Percentiles rank a stretch among this genome's conserved stretches.
Conservation (phyloP, 2,113 vertebrate species). For the Hypomesus transpacificus region DNA sequence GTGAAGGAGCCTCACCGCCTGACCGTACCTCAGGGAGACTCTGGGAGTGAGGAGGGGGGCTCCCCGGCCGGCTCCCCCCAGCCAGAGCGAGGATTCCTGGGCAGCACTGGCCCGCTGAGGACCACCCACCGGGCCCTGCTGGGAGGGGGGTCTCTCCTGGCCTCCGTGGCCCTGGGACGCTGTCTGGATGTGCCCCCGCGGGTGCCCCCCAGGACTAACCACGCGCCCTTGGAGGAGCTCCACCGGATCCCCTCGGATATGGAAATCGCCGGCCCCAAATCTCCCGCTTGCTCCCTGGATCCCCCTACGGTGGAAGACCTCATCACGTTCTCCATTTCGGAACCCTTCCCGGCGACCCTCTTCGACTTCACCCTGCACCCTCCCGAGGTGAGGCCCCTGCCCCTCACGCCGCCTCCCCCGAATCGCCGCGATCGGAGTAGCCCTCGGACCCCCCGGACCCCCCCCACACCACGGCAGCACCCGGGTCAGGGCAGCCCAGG, state of each 20-base stretch:
- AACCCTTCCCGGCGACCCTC: constrained; percentile 39
- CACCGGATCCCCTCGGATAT: constrained; percentile 28
- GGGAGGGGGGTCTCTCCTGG: constrained; percentile 72
- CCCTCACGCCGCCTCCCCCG: constrained; percentile 64
- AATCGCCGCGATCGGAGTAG: constrained; percentile 57
- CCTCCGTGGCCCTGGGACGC: constrained; percentile 78
- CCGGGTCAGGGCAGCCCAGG: not conserved
- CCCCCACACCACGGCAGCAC: constrained; percentile 21
- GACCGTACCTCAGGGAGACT: constrained; percentile 62
- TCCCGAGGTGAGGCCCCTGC: constrained; percentile 59
- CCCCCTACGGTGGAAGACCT: constrained; percentile 66
- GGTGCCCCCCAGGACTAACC: constrained; percentile 62
- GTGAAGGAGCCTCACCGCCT: constrained; percentile 60
- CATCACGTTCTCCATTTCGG: constrained; percentile 56
- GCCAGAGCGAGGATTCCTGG: constrained; percentile 39
- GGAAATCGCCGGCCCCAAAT: constrained; percentile 42
- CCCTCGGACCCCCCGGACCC: constrained; percentile 40
- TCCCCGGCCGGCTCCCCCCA: constrained; percentile 58
- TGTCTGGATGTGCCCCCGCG: constrained; percentile 59
- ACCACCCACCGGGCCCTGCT: constrained; percentile 77
- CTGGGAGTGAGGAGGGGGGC: constrained; percentile 52
- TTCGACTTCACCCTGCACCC: constrained; percentile 56
- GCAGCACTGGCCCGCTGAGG: constrained; percentile 51
- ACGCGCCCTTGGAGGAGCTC: constrained; percentile 47
- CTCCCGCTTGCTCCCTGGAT: constrained; percentile 42